Conservation (phyloP, 2,888 invertebrate species). For the Choristoneura rosaceana region DNA sequence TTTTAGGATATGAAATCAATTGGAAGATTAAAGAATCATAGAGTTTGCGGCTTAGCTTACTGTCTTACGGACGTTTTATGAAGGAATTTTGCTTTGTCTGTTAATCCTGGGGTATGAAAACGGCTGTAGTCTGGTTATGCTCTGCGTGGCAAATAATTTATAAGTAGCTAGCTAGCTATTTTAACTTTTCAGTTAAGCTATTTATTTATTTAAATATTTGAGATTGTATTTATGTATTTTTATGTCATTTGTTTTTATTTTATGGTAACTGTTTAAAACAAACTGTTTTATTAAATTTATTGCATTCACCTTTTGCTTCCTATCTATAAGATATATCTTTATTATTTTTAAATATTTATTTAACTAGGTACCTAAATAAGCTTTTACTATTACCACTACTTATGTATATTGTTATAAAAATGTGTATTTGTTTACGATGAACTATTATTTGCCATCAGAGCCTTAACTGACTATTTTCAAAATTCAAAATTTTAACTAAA, state of each 20-base stretch:
- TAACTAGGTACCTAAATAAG: background rate
- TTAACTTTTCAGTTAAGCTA: background rate
- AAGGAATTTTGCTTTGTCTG: constrained; percentile 46
- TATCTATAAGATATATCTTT: background rate
- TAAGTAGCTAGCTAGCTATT: constrained; percentile 22
- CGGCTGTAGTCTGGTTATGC: constrained; percentile 69
- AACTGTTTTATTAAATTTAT: background rate
- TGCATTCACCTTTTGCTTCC: background rate
- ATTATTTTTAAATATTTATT: background rate
- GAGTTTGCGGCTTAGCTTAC: background rate
- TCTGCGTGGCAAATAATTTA: constrained; percentile 72
- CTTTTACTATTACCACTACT: background rate
- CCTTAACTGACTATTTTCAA: constrained; percentile 68
- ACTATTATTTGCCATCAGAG: constrained; percentile 70
- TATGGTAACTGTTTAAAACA: no score
- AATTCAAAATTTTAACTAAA: constrained; percentile 75
- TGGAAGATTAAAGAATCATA: background rate
- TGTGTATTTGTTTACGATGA: constrained; percentile 16
- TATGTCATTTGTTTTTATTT: background rate
- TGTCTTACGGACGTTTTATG: background rate
- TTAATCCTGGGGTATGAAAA: constrained; percentile 64
- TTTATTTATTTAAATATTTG: background rate
- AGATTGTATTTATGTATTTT: background rate
- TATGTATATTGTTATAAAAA: constrained; percentile 37
- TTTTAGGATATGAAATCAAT: background rate